These are phyloP conservation scores for Forbesichthys agassizii DNA, from an alignment of 2,113 vertebrate species.

Conservation along the genomic window DNA sequence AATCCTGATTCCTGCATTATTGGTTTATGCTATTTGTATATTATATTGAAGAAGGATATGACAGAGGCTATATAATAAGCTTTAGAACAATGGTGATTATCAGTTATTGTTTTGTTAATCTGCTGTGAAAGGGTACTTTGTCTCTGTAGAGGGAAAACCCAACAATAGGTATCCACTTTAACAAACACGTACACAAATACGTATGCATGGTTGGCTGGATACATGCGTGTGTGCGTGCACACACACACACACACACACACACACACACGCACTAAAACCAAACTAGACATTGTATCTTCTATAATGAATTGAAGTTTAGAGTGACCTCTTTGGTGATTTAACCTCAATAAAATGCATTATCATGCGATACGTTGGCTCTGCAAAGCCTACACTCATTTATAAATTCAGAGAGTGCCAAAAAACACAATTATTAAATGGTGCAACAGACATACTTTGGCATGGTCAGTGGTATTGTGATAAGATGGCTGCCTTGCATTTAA, in stretches of 20 bases:
- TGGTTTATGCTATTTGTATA: conserved; percentile 52
- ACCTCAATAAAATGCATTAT: not conserved
- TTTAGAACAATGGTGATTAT: conserved; percentile 56
- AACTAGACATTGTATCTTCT: conserved; percentile 26
- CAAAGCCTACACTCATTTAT: not conserved
- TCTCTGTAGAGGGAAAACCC: conserved; percentile 34
- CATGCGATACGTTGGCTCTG: no score
- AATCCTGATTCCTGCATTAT: not conserved
- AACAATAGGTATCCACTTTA: conserved; percentile 27
- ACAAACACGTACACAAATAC: not conserved
- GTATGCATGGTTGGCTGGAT: no score
- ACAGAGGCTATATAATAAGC: conserved; percentile 35
- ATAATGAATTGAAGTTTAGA: not conserved
- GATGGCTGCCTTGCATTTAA: conserved; percentile 62
- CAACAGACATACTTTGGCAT: not conserved
- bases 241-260: conserved; percentile 12
- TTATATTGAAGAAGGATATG: conserved; percentile 8
- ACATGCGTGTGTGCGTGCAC: not conserved
- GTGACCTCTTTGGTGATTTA: not conserved
- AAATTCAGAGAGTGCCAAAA: not conserved
- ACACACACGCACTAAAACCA: conserved; percentile 16
- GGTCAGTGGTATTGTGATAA: conserved; percentile 28
- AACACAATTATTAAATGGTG: not conserved
- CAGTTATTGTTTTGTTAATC: conserved; percentile 66
- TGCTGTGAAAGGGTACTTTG: conserved; percentile 47